Evolutionary conservation across 2,888 invertebrate genomes (phyloP).

Genomic region (Pediacus dermestoides): DNA sequence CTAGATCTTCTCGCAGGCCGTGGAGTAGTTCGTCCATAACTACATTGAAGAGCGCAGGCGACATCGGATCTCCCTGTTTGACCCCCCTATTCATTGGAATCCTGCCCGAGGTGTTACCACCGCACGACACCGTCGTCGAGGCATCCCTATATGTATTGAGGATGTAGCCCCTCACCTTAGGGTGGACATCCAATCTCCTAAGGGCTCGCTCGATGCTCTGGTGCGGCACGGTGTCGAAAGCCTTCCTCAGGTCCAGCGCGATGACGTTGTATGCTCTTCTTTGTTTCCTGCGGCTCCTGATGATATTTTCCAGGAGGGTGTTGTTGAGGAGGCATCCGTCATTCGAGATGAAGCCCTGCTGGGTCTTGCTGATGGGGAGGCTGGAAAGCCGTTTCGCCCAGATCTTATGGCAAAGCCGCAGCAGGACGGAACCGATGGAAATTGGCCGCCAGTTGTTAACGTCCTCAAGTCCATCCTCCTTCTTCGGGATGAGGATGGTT

Average conservation of each 20-base stretch:
- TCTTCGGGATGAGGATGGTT: constrained; percentile 2
- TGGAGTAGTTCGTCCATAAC: neutral
- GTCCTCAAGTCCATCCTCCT: neutral
- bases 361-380: neutral
- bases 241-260: constrained; percentile 1
- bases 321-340: constrained; percentile 3
- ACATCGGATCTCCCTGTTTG: constrained; percentile 8
- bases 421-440: neutral
- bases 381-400: neutral
- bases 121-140: neutral
- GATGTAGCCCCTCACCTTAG: neutral
- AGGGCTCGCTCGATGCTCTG: neutral
- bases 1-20: neutral
- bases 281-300: neutral
- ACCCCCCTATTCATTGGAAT: neutral
- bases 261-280: neutral
- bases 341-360: constrained; percentile 1
- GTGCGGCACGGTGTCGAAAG: neutral
- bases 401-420: neutral
- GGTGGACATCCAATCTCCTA: neutral
- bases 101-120: neutral
- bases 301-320: neutral
- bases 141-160: neutral
- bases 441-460: neutral
- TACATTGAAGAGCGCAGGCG: constrained; percentile 4